Base-by-base conservation (phyloP, 1,140 invertebrate species). In the Colletes gigas region DNA sequence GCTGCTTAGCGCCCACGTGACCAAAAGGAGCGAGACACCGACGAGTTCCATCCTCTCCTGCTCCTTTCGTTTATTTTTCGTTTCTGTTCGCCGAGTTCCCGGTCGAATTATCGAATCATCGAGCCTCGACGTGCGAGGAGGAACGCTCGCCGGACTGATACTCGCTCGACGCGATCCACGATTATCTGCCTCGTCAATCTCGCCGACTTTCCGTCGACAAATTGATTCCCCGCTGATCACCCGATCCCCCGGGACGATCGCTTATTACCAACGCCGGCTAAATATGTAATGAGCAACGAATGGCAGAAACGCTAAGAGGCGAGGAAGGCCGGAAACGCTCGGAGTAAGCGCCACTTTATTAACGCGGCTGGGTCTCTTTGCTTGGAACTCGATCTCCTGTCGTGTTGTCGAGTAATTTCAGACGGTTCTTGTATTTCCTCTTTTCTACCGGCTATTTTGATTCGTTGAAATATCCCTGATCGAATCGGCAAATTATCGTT, bases 1-100 rank as follows among this genome's bases (percentile, higher is more conserved):
- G 83, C 72, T 87, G 82, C 63, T 87, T 87, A 84, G 63, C 71
- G 79, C 84, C 71, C 71, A 76, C 84, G 71, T 86, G 82, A 85
- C 52, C 15, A 41, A 83, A 60, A 30, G 59, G 44, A 54, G 50
- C 39, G 50, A 50, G 44, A 47, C 9, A 9, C 44, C 44, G 6
- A 4, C 6, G 44, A 8, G 19, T 21, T 8, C 57, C 57, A 50
- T 50, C 50, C 50, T 9, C 10, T 10, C 8, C 8, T 44, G 44
- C n/a, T 15, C 7, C 10, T 66, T 44, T 62, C 71, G 15, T 73
- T 50, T 73, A 39, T 62, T 60, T 59, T 62, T 67, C 41, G 63
- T 9, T 50, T 50, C 47, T 4, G 0, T 6, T 15, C 41, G 12
- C 14, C 7, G 19, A 17, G 30, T 55, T 15, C 21, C 14, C 19